Conservation (phyloP, 2,113 vertebrate genomes). For the Plestiodon gilberti region DNA sequence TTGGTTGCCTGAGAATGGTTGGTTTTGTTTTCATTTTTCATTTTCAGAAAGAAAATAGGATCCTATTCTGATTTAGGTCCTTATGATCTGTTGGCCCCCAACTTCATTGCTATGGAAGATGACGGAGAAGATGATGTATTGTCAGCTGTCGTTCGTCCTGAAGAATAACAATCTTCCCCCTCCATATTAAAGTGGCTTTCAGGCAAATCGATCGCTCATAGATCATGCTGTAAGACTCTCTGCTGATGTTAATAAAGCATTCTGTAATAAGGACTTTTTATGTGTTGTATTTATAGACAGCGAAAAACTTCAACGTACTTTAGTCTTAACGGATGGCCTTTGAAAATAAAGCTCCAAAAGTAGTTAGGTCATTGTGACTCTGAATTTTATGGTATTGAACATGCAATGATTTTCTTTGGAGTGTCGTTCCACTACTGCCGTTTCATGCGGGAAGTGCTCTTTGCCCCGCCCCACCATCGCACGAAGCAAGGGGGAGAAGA, state of each 20-base stretch:
- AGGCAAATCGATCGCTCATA: constrained; percentile 77
- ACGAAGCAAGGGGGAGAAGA: too few relatives aligned
- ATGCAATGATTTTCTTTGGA: neutral
- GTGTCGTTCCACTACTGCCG: too few relatives aligned
- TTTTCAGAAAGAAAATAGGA: constrained; percentile 44
- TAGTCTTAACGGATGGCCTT: constrained; percentile 29
- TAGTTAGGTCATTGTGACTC: neutral
- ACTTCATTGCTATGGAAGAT: constrained; percentile 70
- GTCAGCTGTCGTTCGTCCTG: constrained; percentile 74
- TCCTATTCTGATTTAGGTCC: constrained; percentile 73
- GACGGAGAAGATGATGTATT: constrained; percentile 75
- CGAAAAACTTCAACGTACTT: constrained; percentile 51
- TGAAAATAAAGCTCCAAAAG: constrained; percentile 44
- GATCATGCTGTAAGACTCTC: constrained; percentile 72
- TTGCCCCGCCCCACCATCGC: too few relatives aligned
- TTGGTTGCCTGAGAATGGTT: constrained; percentile 31
- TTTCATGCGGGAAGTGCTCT: neutral
- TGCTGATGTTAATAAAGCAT: constrained; percentile 78
- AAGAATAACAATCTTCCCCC: constrained; percentile 76
- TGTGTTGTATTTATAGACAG: constrained; percentile 72
- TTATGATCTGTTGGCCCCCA: constrained; percentile 70
- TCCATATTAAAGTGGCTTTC: constrained; percentile 78
- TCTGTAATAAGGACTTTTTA: constrained; percentile 74
- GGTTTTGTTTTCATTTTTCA: constrained; percentile 33
- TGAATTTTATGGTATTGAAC: neutral